Conservation (phyloP, 2,888 invertebrate genomes). For the Pilophorus perplexus region DNA sequence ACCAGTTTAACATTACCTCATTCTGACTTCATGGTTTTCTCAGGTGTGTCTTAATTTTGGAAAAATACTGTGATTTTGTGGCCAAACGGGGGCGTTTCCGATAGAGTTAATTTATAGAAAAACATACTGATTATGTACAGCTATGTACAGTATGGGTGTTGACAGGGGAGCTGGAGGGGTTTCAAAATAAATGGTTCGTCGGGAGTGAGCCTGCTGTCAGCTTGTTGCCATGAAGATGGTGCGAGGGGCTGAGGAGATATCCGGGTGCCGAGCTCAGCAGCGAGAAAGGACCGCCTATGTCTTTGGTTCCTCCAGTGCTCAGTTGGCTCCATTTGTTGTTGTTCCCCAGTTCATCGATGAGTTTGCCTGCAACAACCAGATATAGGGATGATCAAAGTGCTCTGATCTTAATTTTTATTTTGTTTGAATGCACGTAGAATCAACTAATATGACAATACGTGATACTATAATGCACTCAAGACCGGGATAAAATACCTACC, state of each 20-base stretch:
- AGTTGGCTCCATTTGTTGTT: slow-evolving; percentile 34
- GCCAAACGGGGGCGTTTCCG: too few species aligned
- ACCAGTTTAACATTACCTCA: too few species aligned
- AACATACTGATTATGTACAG: slow-evolving; percentile 15
- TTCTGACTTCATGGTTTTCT: too few species aligned
- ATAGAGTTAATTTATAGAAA: too few species aligned
- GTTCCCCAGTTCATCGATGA: slow-evolving; percentile 30
- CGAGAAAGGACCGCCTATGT: slow-evolving; percentile 43
- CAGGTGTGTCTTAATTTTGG: too few species aligned
- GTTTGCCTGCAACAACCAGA: slow-evolving; percentile 20
- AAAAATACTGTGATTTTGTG: too few species aligned
- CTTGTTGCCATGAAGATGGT: slow-evolving; percentile 49
- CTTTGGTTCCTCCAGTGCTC: slow-evolving; percentile 21
- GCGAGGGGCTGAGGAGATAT: slow-evolving; percentile 49
- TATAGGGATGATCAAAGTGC: too few species aligned
- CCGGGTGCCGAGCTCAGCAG: slow-evolving; percentile 48
- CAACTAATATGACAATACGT: neutral
- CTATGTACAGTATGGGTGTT: slow-evolving; percentile 16
- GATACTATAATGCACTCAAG: neutral
- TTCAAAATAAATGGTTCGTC: slow-evolving; percentile 50
- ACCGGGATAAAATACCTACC: too few species aligned
- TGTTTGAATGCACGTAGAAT: neutral
- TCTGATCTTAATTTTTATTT: too few species aligned
- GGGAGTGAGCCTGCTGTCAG: slow-evolving; percentile 46
- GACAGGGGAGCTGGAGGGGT: neutral